Evolutionary conservation across 2,113 vertebrate genomes (phyloP), one percentile per base, ranked within the genome.

Genomic region (Lamprotornis superbus): DNA sequence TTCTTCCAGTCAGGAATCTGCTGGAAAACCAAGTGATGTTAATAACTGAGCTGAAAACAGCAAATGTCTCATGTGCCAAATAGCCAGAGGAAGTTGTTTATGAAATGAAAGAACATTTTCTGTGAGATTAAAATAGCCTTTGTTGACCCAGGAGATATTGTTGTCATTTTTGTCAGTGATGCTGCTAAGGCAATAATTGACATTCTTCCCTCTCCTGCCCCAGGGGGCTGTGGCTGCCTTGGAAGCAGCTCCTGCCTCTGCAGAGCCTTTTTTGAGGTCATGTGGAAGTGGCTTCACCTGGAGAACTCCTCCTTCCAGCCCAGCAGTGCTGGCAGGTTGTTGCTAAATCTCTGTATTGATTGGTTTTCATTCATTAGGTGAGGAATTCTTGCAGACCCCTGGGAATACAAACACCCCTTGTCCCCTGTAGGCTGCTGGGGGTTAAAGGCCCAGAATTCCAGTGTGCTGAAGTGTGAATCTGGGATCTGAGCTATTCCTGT

Each of bases 61-160:
- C 86, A 70, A 90, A 77, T 61, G 59, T 74, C 79, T 92, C 77
- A 11, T 80, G 71, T 59, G 90, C 64, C 50, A 61, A 47, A 77
- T 42, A 83, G 83, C 88, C 86, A 77, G 83, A 87, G 95, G 94
- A 95, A 88, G 91, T 59, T 97, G 86, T 91, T 94, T 37, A 37
- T 94, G 94, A 77, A 88, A 90, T 83, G 63, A 81, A 95, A 56
- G 75, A 92, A 88, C 53, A 22, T 80, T 81, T 90, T 92, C 64
- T 57, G 16, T 8, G 13, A 63, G 83, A 80, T 81, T 27, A 76
- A 92, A 95, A 90, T 77, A 77, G 63, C 50, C 55, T 86, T 86
- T 67, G 60, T 70, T 80, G 90, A 83, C 59, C 88, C 90, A 67
- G 35, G 68, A 93, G 64, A 53, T 57, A 19, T 6, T 92, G 63